Base-by-base conservation (phyloP, 1,140 invertebrate species). In the Parapsyche elsis region DNA sequence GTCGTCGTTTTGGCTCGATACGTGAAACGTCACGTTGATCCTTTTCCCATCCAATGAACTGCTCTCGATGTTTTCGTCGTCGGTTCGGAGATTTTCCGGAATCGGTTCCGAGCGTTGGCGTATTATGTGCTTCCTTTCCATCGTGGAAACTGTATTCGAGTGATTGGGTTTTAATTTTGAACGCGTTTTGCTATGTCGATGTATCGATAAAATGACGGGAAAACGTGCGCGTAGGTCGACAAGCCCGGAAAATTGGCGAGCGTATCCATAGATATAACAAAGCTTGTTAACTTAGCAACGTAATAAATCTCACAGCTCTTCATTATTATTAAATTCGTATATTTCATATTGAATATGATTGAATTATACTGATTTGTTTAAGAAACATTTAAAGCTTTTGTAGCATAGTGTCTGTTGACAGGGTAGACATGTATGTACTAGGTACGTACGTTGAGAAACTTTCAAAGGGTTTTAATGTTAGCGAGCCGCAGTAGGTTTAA, bases 11-110 rank as follows among this genome's bases (percentile, higher is more conserved):
- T 81, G 82, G 30, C 81, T 76, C 30, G 70, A 46, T 59, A 83
- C 76, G 10, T 59, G 71, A 45, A 83, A 83, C 4, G 49, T 77
- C 12, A 83, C 46, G 9, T 79, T 46, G 45, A 81, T 71, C 71
- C 79, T 76, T n/a, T 83, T 81, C 4, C 78, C 82, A 30, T 83
- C 80, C 73, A 83, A 57, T 16, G 82, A 83, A 14, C 26, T 53
- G 24, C 81, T 76, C 0, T 83, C 81, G 5, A 26, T 57, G 44
- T 64, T 76, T 46, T 81, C 82, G 12, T 81, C 78, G 9, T 77
- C 71, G 23, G 76, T 77, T 76, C 80, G 79, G 16, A 74, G 24
- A 38, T 57, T 83, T 12, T 76, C 46, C 0, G 24, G 79, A 4
- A 76, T 80, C 21, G 82, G 82, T 30, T 81, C 82, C 2, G 82